Evolutionary conservation across 2,888 invertebrate genomes (phyloP).

Genomic region (Ennomos erosarius): DNA sequence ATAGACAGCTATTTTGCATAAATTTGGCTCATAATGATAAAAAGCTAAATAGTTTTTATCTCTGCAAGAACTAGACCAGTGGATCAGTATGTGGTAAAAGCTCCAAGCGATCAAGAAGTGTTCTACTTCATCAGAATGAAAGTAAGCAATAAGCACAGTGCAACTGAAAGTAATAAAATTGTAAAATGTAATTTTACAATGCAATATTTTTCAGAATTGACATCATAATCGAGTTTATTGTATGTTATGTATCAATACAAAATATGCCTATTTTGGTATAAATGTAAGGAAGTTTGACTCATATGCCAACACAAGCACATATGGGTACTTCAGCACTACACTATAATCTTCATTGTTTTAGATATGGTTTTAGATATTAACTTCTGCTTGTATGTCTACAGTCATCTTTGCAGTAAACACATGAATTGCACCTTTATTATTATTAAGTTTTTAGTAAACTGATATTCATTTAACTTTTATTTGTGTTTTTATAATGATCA

Average conservation of each 20-base stretch:
- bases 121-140: constrained; percentile 47
- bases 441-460: no score
- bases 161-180: constrained; percentile 41
- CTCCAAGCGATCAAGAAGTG: constrained; percentile 55
- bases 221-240: constrained; percentile 26
- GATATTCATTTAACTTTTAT: no score
- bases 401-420: no score
- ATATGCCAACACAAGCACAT: no score
- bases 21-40: constrained; percentile 45
- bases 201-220: constrained; percentile 39
- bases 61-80: background rate
- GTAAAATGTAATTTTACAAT: constrained; percentile 59
- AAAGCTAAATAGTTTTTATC: background rate
- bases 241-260: constrained; percentile 35
- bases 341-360: background rate
- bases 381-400: no score
- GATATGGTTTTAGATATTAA: no score
- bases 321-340: no score
- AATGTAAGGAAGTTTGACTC: constrained; percentile 36
- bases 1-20: constrained; percentile 73
- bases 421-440: no score
- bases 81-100: constrained; percentile 43
- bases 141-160: constrained; percentile 53
- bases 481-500: no score
- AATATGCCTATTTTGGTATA: constrained; percentile 48